Conservation (phyloP, 1,140 invertebrate genomes). For the Pseudobourletiella spinata region DNA sequence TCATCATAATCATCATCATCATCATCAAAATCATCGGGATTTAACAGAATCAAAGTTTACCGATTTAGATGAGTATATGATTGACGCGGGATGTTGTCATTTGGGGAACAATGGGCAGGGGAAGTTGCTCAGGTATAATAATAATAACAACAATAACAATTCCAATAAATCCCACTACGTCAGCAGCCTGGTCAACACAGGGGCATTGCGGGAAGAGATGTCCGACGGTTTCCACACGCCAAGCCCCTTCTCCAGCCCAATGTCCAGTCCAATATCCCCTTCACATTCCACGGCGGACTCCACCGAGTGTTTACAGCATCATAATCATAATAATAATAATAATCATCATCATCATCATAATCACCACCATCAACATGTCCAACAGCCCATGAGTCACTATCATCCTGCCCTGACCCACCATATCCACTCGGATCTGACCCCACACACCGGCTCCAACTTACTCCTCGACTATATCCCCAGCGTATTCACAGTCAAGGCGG, state of each 20-base stretch:
- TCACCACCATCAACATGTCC: not conserved
- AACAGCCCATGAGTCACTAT: slow-evolving; percentile 2
- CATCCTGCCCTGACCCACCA: slow-evolving; percentile 4
- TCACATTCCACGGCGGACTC: slow-evolving; percentile 24
- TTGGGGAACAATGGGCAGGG: not conserved
- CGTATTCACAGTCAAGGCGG: too few relatives aligned
- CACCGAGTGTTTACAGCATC: not conserved
- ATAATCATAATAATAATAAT: not conserved
- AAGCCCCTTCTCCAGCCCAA: slow-evolving; percentile 32
- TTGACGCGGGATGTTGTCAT: too few relatives aligned
- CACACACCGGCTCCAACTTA: too few relatives aligned
- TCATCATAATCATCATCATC: not conserved
- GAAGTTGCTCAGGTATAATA: not conserved
- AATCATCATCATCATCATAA: not conserved
- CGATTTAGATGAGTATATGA: slow-evolving; percentile 1
- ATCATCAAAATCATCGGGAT: not conserved
- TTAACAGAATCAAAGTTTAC: not conserved
- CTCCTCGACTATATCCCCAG: too few relatives aligned
- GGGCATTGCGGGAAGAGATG: slow-evolving; percentile 16
- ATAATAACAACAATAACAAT: not conserved
- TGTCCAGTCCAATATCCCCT: slow-evolving; percentile 31
- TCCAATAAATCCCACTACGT: too few relatives aligned
- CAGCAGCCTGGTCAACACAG: not conserved
- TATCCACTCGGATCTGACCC: not conserved
- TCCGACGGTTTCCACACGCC: slow-evolving; percentile 33